Conservation (phyloP, 2,113 vertebrate species). For the Muscicapa adusta region DNA sequence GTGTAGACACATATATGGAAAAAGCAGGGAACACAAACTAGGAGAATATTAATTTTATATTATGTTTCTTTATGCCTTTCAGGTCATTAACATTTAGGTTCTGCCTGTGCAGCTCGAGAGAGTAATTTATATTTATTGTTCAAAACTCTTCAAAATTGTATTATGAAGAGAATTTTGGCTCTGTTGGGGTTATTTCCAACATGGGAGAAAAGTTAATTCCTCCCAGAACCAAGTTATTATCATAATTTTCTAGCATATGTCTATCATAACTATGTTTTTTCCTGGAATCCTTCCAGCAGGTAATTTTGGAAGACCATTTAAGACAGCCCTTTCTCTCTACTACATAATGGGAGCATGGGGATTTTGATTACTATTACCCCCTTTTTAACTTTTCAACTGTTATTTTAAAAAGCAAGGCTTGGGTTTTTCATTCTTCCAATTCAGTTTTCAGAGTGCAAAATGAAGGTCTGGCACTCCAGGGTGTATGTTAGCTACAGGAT, state of each 20-base stretch:
- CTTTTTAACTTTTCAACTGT: slow-evolving; percentile 34
- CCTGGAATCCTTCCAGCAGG: not conserved
- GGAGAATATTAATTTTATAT: not conserved
- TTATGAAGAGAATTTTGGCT: not conserved
- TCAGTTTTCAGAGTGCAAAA: slow-evolving; percentile 38
- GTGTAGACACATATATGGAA: not conserved
- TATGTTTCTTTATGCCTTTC: not conserved
- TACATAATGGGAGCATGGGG: not conserved
- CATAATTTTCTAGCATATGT: slow-evolving; percentile 21
- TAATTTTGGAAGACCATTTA: slow-evolving; percentile 16
- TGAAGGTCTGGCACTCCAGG: slow-evolving; percentile 55
- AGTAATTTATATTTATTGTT: not conserved
- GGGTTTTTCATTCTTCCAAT: slow-evolving; percentile 18
- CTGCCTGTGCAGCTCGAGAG: not conserved
- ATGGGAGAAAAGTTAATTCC: slow-evolving; percentile 18
- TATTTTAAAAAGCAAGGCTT: slow-evolving; percentile 29
- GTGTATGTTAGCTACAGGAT: slow-evolving; percentile 58
- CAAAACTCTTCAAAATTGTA: not conserved
- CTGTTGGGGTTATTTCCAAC: not conserved
- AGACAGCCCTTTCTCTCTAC: not conserved
- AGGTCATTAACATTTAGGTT: not conserved
- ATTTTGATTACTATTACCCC: slow-evolving; percentile 2
- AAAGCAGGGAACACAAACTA: not conserved
- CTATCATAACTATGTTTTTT: not conserved
- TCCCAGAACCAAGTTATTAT: slow-evolving; percentile 23